Percentiles rank a stretch among this genome's conserved stretches.
These are phyloP conservation scores for Eumaeus atala DNA, from an alignment of 1,140 invertebrate species.

Conservation along the genomic window DNA sequence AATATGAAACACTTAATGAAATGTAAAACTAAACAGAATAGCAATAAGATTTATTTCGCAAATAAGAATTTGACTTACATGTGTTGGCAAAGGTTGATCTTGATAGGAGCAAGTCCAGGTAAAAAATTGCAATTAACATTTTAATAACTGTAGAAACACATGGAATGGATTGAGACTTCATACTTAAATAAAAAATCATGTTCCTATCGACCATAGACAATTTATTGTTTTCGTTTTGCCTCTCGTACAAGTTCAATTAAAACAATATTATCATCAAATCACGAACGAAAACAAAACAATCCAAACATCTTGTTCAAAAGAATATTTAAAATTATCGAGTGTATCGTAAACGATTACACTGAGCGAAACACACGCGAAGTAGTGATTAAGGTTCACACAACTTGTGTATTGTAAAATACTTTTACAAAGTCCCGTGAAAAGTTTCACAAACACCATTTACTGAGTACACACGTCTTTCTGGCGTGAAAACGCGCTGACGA, in stretches of 20 bases:
- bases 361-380: constrained; percentile 8
- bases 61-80: constrained; percentile 39
- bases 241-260: not conserved
- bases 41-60: too few relatives aligned
- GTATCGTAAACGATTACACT: constrained; percentile 13
- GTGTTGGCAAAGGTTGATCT: constrained; percentile 47
- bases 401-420: constrained; percentile 6
- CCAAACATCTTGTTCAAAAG: constrained; percentile 7
- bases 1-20: too few relatives aligned
- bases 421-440: constrained; percentile 10
- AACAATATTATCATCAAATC: constrained; percentile 3
- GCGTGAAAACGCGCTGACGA: constrained; percentile 35
- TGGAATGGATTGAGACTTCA: constrained; percentile 26
- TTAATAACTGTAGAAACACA: constrained; percentile 37
- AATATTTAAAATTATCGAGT: constrained; percentile 4
- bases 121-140: constrained; percentile 43
- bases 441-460: not conserved
- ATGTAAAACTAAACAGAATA: too few relatives aligned
- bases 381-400: constrained; percentile 11
- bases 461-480: constrained; percentile 1
- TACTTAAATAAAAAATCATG: not conserved
- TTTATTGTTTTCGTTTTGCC: too few relatives aligned
- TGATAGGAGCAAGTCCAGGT: constrained; percentile 56
- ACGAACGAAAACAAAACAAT: constrained; percentile 7
- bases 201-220: too few relatives aligned